phyloP scores from a whole-genome alignment of 2,888 invertebrate genomes.

The Hartigia nigra region DNA sequence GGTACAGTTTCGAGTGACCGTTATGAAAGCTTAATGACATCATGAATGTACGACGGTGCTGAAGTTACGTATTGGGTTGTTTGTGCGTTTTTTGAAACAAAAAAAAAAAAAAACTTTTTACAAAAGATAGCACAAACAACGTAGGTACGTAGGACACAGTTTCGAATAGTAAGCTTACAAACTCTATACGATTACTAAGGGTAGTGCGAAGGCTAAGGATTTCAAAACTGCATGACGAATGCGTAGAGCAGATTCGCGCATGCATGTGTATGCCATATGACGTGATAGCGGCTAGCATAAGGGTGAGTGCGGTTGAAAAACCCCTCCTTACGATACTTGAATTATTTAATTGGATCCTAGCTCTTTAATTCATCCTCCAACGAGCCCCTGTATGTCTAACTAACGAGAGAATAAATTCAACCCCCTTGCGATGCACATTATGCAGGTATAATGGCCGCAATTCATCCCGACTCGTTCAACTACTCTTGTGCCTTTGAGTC shows the following conservation, averaged over 20 bases:
- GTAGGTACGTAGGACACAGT: not conserved
- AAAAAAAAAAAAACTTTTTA: not conserved
- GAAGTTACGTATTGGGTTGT: not conserved
- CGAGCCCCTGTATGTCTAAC: not conserved
- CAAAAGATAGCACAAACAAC: not conserved
- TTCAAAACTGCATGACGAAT: not conserved
- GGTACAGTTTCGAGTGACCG: too few relatives aligned
- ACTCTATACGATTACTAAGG: not conserved
- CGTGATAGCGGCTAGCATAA: not conserved
- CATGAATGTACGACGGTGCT: not conserved
- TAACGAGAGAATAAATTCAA: not conserved
- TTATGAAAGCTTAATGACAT: not conserved
- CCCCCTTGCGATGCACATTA: not conserved
- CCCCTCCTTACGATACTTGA: slow-evolving; percentile 20
- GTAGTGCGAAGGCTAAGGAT: not conserved
- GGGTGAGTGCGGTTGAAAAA: not conserved
- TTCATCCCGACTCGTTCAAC: not conserved
- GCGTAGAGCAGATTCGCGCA: not conserved
- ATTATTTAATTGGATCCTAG: slow-evolving; percentile 38
- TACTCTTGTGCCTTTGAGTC: not conserved
- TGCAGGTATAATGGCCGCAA: not conserved
- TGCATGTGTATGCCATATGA: not conserved
- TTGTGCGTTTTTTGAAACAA: not conserved
- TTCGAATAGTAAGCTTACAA: not conserved
- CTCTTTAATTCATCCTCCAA: slow-evolving; percentile 13